Base-by-base conservation (phyloP, 1,140 invertebrate genomes). In the Wiebesia pumilae region DNA sequence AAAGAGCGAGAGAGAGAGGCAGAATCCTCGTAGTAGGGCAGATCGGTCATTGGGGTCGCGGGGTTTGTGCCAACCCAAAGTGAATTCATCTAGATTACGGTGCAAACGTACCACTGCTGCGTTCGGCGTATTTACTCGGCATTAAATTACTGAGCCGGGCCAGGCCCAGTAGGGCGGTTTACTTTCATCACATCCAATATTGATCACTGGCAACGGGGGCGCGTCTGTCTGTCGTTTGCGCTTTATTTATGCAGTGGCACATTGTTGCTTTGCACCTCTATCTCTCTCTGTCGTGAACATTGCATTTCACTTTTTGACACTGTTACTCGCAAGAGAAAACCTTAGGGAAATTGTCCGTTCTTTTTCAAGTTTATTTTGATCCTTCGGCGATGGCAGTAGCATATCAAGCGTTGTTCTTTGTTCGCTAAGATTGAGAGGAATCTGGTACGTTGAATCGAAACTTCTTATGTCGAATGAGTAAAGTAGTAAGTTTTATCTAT, bases 121-220 rank as follows among this genome's bases (percentile, higher is more conserved):
- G 88, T 10, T 30, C 71, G 71, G 19, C 88, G 91, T 92, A 93
- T 93, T 93, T 93, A 90, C 90, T 89, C 88, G 91, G 92, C 91
- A 93, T 93, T 92, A 93, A 92, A 93, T 93, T 93, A 92, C 92
- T 92, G 90, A 90, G 90, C 90, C 89, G 90, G 88, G 88, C 85
- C 84, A 47, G 43, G 43, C 12, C 27, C n/a, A 9, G 38, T 35
- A 82, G 84, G 89, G 89, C 89, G 90, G 92, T 91, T 92, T 92
- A 73, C 92, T 93, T 93, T 93, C 92, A 92, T 93, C 92, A 91
- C 91, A 91, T 93, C 88, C 91, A 92, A 93, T 93, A 93, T 92
- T 92, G 92, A 93, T 93, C 91, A 91, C 88, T 87, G 89, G 89
- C 86, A 88, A 88, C 58, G 51, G 75, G 27, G 40, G 58, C n/a